A percentile compares a stretch with the other conserved stretches of the same genome.
Conservation (phyloP, 2,888 invertebrate genomes). For the Pilophorus perplexus region DNA sequence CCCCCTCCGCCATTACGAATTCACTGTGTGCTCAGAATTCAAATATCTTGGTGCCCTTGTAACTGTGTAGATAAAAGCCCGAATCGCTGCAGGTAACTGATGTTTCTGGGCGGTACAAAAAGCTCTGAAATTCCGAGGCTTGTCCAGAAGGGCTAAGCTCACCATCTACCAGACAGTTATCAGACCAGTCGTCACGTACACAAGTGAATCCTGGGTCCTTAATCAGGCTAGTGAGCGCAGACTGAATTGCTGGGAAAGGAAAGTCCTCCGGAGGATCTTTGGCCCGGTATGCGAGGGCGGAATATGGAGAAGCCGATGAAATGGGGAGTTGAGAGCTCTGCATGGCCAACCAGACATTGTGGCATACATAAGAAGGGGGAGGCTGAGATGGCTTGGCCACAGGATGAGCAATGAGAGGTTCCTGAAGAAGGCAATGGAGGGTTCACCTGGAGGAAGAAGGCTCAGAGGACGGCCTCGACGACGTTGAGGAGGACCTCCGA, state of each 20-base stretch:
- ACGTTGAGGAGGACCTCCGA: not conserved
- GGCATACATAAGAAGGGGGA: not conserved
- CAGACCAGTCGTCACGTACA: not conserved
- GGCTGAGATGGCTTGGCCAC: not conserved
- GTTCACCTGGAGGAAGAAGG: not conserved
- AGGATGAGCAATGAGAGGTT: not conserved
- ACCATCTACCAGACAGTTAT: not conserved
- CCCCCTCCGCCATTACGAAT: not conserved
- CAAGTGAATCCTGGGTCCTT: not conserved
- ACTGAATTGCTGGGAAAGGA: no score
- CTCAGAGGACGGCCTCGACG: not conserved
- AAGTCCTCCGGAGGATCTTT: no score
- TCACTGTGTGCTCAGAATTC: not conserved
- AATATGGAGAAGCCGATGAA: not conserved
- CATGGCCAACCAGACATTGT: not conserved
- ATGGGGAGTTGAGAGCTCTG: no score
- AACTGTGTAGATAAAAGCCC: not conserved
- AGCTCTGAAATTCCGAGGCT: not conserved
- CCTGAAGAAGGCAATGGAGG: not conserved
- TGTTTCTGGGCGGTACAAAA: not conserved
- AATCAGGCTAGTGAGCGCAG: no score
- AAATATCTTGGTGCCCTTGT: not conserved
- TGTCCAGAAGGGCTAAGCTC: not conserved
- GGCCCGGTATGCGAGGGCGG: not conserved
- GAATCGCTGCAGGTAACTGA: not conserved